These are phyloP conservation scores for Emydura subglobosa DNA, from an alignment of 2,113 vertebrate species.

Conservation along the genomic window DNA sequence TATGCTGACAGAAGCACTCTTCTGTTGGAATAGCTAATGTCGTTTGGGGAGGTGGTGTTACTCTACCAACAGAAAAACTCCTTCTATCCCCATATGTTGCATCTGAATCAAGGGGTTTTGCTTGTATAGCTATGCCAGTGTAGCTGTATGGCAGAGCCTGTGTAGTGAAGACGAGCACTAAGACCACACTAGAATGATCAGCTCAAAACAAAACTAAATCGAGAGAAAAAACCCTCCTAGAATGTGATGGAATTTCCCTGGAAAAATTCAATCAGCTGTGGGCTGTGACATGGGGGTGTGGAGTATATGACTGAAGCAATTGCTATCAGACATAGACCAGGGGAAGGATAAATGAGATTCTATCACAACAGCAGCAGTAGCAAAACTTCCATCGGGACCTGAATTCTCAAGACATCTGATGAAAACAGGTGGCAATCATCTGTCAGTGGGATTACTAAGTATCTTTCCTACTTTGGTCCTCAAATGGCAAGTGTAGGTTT, in stretches of 20 bases:
- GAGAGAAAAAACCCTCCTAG: not conserved
- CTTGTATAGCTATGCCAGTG: not conserved
- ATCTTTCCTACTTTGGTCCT: not conserved
- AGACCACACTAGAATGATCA: not conserved
- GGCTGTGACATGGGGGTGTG: not conserved
- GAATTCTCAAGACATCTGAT: not conserved
- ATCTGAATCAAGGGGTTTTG: no score
- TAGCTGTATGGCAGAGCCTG: not conserved
- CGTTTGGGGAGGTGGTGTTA: no score
- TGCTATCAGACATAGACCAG: not conserved
- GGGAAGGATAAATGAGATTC: not conserved
- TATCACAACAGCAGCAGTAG: not conserved
- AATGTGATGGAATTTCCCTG: not conserved
- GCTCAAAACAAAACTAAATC: not conserved
- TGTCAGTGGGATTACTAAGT: not conserved
- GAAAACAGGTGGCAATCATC: not conserved
- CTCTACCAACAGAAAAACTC: no score
- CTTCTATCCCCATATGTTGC: no score
- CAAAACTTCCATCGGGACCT: not conserved
- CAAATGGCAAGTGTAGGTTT: conserved; percentile 51
- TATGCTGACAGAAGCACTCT: not conserved
- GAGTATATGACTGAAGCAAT: not conserved
- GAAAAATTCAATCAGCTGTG: not conserved
- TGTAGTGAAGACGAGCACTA: not conserved
- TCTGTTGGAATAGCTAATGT: no score